phyloP scores from a whole-genome alignment of 2,888 invertebrate species.

The Hololepta plana region DNA sequence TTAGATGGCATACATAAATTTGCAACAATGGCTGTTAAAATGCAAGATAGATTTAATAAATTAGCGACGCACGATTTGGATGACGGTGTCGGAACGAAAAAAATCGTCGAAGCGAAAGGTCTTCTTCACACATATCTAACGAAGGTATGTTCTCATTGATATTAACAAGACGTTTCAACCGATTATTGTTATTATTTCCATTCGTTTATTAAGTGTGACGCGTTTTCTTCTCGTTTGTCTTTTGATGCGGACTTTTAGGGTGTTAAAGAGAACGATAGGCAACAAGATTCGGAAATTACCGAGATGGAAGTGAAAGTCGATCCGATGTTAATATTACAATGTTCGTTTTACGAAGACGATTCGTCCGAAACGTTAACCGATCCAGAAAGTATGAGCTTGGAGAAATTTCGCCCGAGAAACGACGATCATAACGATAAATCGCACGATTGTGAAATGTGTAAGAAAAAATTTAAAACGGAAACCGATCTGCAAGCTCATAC shows the following conservation, averaged over 20 bases:
- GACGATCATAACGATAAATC: no score
- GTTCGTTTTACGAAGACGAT: slow-evolving; percentile 21
- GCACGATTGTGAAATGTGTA: slow-evolving; percentile 36
- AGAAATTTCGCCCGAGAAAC: no score
- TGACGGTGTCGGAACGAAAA: slow-evolving; percentile 17
- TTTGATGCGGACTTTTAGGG: no score
- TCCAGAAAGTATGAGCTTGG: no score
- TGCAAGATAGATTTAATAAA: slow-evolving; percentile 38
- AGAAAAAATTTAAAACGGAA: slow-evolving; percentile 35
- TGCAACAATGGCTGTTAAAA: slow-evolving; percentile 42
- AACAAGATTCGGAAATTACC: slow-evolving; percentile 23
- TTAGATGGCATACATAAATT: slow-evolving; percentile 48
- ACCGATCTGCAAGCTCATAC: slow-evolving; percentile 38
- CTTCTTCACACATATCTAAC: slow-evolving; percentile 34
- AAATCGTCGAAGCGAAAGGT: slow-evolving; percentile 29
- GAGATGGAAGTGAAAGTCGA: slow-evolving; percentile 52
- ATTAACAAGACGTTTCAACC: not conserved
- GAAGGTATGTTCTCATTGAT: slow-evolving; percentile 22
- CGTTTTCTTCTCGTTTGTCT: slow-evolving; percentile 7
- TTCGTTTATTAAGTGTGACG: slow-evolving; percentile 4
- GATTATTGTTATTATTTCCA: not conserved
- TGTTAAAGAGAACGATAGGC: slow-evolving; percentile 14
- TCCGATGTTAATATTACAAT: slow-evolving; percentile 49
- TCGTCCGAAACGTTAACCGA: no score
- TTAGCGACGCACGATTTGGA: slow-evolving; percentile 15